Conservation (phyloP, 92 coral and sea anemone genomes). For the Palythoa grandis region DNA sequence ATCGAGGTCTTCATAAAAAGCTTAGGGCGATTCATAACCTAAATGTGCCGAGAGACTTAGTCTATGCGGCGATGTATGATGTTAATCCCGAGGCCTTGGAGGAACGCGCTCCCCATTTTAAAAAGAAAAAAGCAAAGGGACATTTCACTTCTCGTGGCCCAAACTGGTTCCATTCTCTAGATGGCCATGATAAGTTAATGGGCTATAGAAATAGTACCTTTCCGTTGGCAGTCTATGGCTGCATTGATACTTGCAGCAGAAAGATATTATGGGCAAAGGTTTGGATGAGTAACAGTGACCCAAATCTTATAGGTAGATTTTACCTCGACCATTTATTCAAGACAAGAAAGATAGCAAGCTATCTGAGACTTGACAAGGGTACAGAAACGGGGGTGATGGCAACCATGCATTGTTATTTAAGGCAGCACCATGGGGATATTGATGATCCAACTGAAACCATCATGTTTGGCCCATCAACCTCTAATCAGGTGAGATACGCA, state of each 20-base stretch:
- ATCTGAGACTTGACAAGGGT: constrained; percentile 17
- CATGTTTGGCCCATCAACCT: constrained; percentile 29
- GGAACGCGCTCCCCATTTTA: background rate
- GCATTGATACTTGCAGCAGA: background rate
- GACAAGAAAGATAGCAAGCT: constrained; percentile 24
- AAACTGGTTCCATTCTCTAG: background rate
- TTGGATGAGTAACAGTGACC: no score
- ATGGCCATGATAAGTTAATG: no score
- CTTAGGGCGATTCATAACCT: background rate
- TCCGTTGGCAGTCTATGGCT: no score
- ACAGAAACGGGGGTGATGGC: constrained; percentile 11
- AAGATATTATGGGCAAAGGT: background rate
- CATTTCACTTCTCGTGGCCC: background rate
- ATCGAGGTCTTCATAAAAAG: constrained; percentile 2
- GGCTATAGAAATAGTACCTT: no score
- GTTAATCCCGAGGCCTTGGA: background rate
- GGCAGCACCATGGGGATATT: constrained; percentile 26
- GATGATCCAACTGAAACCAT: constrained; percentile 20
- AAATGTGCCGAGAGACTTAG: background rate
- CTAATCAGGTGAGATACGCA: constrained; percentile 20
- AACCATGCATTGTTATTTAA: constrained; percentile 24
- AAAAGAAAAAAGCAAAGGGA: background rate
- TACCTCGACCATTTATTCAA: constrained; percentile 11
- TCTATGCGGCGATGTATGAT: constrained; percentile 4
- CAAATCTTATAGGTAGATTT: background rate